These are phyloP conservation scores for Papilio polytes DNA, from an alignment of 1,140 invertebrate genomes.

Conservation along the genomic window DNA sequence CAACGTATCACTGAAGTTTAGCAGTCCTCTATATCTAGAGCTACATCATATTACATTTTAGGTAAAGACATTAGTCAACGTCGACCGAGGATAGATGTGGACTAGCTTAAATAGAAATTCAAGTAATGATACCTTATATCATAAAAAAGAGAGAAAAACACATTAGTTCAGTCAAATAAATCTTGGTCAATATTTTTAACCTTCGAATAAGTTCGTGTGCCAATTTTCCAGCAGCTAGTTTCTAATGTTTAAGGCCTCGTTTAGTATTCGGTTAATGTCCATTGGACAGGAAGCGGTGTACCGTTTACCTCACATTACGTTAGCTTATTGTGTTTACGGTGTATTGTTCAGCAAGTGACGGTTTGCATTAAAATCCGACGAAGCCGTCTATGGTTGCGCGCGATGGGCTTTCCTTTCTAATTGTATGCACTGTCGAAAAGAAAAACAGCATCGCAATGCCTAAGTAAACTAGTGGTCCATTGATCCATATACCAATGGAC, in stretches of 20 bases:
- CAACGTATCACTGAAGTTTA: not conserved
- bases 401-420: slow-evolving; percentile 2
- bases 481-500: too few relatives aligned
- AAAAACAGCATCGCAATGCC: not conserved
- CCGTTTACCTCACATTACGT: slow-evolving; percentile 74
- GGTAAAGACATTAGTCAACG: not conserved
- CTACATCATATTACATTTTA: not conserved
- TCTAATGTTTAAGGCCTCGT: slow-evolving; percentile 53
- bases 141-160: not conserved
- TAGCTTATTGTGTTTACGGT: slow-evolving; percentile 70
- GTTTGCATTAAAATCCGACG: slow-evolving; percentile 61
- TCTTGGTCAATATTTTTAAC: slow-evolving; percentile 37
- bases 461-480: too few relatives aligned
- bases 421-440: not conserved
- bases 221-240: slow-evolving; percentile 40
- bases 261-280: slow-evolving; percentile 66
- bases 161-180: slow-evolving; percentile 23
- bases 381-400: slow-evolving; percentile 38
- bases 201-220: slow-evolving; percentile 31
- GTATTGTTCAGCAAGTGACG: slow-evolving; percentile 64
- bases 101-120: not conserved
- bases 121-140: not conserved
- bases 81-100: not conserved
- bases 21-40: not conserved
- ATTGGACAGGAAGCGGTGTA: slow-evolving; percentile 62